Evolutionary conservation across 2,113 vertebrate genomes (phyloP), one percentile per base, ranked within the genome.

Genomic region (Myxocyprinus asiaticus): DNA sequence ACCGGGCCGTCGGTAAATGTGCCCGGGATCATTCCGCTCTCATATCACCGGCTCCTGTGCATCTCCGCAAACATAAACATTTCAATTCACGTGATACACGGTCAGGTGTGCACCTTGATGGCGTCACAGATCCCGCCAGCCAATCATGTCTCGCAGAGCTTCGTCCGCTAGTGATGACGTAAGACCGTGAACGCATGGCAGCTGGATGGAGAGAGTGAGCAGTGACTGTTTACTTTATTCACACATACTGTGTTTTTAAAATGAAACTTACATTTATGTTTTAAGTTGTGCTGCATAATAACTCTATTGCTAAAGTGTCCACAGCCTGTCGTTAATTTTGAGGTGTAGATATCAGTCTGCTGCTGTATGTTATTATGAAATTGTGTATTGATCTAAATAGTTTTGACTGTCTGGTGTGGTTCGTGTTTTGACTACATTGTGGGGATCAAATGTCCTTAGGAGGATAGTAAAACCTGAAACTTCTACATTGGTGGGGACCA

Each of bases 121-220:
- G 33, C 48, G 14, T 76, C 50, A 65, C 33, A 63, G 8, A 7
- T 50, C 7, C 0, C 15, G 7, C 75, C 14, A 73, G 68, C 91
- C 90, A 92, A 92, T 91, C 84, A 71, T 43, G 0, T 12, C 22
- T 10, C 7, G 10, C 50, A 43, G 43, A 87, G 0, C 22, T 42
- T 22, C 42, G 89, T 89, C 91, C 14, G 45, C 4, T 44, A 45
- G 5, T 17, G 83, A 89, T 91, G 90, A 92, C 87, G 12, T 50
- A 22, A 67, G 74, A 58, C 12, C 62, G 62, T 86, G 15, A 83
- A 87, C 63, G 84, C 9, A 42, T 50, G 22, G 45, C 62, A 6
- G 69, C 86, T 79, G 79, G 43, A 17, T 92, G 93, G 91, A 88
- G 83, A 62, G 91, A 92, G 93, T 88, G 64, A 78, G 83, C 7